Conservation (phyloP, 92 coral and sea anemone genomes). For the Hydrozoanthus gracilis region DNA sequence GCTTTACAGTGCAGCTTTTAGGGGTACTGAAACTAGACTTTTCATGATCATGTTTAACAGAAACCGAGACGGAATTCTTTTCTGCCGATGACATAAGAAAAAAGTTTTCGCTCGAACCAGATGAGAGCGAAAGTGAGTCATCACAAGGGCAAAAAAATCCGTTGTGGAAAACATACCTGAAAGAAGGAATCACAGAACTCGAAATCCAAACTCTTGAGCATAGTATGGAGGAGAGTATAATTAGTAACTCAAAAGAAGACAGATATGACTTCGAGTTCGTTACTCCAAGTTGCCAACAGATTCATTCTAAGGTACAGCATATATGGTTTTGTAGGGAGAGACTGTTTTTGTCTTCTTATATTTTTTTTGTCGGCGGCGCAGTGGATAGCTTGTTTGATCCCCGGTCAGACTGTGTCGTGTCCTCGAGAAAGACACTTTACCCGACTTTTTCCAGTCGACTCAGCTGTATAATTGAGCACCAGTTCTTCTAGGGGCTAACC, state of each 20-base stretch:
- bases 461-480: too few species aligned
- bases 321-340: too few species aligned
- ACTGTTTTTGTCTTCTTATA: too few species aligned
- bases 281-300: conserved; percentile 27
- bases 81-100: conserved; percentile 10
- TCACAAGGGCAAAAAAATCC: not conserved
- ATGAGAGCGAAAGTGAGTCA: not conserved
- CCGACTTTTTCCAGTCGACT: too few species aligned
- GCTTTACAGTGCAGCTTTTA: too few species aligned
- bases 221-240: not conserved
- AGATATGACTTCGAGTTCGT: conserved; percentile 38
- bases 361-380: too few species aligned
- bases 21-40: not conserved
- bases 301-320: conserved; percentile 26
- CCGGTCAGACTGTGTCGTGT: too few species aligned
- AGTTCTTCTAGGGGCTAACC: too few species aligned
- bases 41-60: too few species aligned
- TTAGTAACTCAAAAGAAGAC: not conserved
- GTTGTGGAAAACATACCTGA: not conserved
- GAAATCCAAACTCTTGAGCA: conserved; percentile 10
- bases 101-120: not conserved
- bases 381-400: too few species aligned
- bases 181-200: conserved; percentile 31
- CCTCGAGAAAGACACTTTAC: too few species aligned
- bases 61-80: not conserved